Evolutionary conservation across 2,797 vertebrate genomes (phyloP).

Genomic region (Trachops cirrhosus): DNA sequence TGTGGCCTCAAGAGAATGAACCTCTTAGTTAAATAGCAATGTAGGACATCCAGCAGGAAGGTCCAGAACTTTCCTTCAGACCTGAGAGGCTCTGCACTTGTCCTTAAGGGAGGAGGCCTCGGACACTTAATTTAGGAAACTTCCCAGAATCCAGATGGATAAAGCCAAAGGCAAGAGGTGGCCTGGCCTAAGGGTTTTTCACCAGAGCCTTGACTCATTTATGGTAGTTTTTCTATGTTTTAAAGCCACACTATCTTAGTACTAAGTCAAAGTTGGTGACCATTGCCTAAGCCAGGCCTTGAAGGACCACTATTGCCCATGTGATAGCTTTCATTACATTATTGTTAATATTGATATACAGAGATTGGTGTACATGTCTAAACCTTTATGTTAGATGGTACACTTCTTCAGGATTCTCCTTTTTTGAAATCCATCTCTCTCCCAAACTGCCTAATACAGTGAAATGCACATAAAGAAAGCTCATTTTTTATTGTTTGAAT

Average conservation of each 20-base stretch:
- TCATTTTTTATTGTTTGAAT: neutral
- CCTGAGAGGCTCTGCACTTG: neutral
- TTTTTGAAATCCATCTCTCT: neutral
- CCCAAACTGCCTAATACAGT: neutral
- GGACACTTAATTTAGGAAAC: neutral
- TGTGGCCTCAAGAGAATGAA: neutral
- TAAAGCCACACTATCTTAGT: neutral
- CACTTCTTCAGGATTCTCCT: neutral
- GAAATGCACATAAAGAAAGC: neutral
- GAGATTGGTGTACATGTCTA: neutral
- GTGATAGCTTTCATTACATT: neutral
- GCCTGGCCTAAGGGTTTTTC: neutral
- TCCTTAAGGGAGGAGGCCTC: constrained; percentile 10
- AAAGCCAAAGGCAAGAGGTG: neutral
- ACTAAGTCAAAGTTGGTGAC: neutral
- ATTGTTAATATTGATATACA: neutral
- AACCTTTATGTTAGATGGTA: neutral
- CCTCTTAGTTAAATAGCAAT: neutral
- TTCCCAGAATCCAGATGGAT: neutral
- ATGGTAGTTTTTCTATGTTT: neutral
- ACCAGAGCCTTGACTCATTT: neutral
- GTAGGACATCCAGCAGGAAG: neutral
- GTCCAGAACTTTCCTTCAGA: neutral
- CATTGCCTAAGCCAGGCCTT: neutral
- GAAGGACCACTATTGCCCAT: neutral